Conservation (phyloP, 2,888 invertebrate genomes). For the Ypsolopha sequella region DNA sequence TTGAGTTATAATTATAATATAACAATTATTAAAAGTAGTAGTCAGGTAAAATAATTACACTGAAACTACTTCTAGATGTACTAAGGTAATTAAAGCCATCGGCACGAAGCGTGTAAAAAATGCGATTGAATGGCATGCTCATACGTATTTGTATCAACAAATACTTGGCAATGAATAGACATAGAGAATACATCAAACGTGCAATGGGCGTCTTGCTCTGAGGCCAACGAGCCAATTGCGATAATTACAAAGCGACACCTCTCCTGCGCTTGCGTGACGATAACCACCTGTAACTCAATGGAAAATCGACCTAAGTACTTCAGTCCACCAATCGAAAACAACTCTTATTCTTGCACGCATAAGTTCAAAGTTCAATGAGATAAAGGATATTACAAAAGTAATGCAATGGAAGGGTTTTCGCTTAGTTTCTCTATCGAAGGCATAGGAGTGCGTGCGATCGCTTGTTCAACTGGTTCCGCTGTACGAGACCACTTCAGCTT, state of each 20-base stretch:
- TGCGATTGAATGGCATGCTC: no score
- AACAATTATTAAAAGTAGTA: no score
- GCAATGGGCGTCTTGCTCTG: conserved; percentile 39
- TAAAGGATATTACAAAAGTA: conserved; percentile 19
- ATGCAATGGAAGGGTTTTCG: conserved; percentile 25
- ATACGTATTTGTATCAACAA: no score
- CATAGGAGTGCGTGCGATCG: conserved; percentile 46
- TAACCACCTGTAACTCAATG: conserved; percentile 30
- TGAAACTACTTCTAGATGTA: no score
- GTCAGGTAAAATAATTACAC: no score
- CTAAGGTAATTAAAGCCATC: no score
- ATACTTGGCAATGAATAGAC: background rate
- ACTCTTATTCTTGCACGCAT: conserved; percentile 17
- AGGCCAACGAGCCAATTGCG: conserved; percentile 65
- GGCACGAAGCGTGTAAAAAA: no score
- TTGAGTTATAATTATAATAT: no score
- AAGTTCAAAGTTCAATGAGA: no score
- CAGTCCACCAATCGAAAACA: conserved; percentile 11
- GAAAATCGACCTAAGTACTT: conserved; percentile 33
- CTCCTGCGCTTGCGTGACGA: conserved; percentile 58
- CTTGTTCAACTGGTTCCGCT: conserved; percentile 54
- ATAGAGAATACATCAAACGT: background rate
- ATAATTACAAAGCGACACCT: conserved; percentile 66
- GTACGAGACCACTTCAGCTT: conserved; percentile 60
- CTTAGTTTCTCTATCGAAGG: conserved; percentile 45